Conservation (phyloP, 2,888 invertebrate genomes). For the Pyrrhia umbra region DNA sequence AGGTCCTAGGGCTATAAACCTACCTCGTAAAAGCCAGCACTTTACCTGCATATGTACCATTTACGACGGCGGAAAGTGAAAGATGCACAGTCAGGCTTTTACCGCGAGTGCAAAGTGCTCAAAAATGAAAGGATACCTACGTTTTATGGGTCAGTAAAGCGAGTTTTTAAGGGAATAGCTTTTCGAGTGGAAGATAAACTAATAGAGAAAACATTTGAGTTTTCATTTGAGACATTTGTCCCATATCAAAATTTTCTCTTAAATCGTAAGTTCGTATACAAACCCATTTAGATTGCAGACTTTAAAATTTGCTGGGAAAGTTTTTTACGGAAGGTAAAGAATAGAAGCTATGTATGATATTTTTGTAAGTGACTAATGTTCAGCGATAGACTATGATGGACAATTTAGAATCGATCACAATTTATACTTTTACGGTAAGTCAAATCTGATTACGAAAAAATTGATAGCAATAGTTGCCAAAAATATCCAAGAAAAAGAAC, state of each 20-base stretch:
- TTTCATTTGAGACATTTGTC: neutral
- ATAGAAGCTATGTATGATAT: no score
- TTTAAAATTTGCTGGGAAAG: no score
- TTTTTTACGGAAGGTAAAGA: no score
- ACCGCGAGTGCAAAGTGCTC: constrained; percentile 48
- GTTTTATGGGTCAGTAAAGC: constrained; percentile 59
- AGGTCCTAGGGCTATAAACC: constrained; percentile 41
- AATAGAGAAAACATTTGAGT: neutral
- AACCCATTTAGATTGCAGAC: no score
- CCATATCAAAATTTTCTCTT: neutral
- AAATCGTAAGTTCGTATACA: no score
- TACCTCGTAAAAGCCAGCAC: constrained; percentile 46
- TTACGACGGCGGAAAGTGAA: constrained; percentile 67
- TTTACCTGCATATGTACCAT: constrained; percentile 52
- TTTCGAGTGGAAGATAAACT: constrained; percentile 19
- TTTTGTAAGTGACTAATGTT: no score
- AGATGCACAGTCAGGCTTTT: constrained; percentile 64
- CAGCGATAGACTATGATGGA: no score
- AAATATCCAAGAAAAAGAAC: no score
- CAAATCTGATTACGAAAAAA: no score
- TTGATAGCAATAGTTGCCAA: no score
- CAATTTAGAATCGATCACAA: no score
- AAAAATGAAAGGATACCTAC: constrained; percentile 44
- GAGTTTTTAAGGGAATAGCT: constrained; percentile 22
- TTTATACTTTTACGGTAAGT: no score